A percentile compares a stretch with the other conserved stretches of the same genome.
Conservation (phyloP, 2,888 invertebrate genomes). For the Falcaria lacertinaria region DNA sequence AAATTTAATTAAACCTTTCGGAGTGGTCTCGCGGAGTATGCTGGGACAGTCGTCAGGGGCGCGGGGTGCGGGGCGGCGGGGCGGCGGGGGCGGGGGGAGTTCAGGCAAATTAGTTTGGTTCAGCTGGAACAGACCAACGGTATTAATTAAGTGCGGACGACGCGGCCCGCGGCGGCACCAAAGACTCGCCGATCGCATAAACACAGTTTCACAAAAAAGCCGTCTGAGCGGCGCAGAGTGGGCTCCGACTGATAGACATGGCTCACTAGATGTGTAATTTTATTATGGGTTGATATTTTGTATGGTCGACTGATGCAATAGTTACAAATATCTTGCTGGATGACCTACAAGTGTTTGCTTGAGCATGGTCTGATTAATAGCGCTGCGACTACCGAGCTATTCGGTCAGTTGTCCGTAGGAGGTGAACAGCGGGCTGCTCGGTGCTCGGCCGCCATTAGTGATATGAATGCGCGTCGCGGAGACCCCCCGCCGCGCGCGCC, state of each 20-base stretch:
- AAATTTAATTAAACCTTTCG: conserved; percentile 72
- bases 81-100: conserved; percentile 11
- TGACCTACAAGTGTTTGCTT: no score
- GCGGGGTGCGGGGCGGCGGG: no score
- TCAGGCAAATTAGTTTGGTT: conserved; percentile 65
- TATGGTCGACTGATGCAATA: no score
- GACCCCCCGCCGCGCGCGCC: no score
- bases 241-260: background rate
- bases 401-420: no score
- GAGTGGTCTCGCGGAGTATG: conserved; percentile 27
- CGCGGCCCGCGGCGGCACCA: conserved; percentile 33
- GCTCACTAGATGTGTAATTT: background rate
- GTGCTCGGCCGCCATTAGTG: no score
- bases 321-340: no score
- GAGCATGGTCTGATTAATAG: no score
- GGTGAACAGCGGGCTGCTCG: no score
- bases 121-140: conserved; percentile 44
- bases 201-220: conserved; percentile 25
- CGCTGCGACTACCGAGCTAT: no score
- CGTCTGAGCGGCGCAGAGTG: conserved; percentile 7
- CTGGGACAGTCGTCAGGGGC: conserved; percentile 18
- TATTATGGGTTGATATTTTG: no score
- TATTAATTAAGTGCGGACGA: conserved; percentile 61
- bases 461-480: no score
- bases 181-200: conserved; percentile 31